These are phyloP conservation scores for Ramphastos sulfuratus DNA, from an alignment of 2,113 vertebrate species.

Conservation along the genomic window DNA sequence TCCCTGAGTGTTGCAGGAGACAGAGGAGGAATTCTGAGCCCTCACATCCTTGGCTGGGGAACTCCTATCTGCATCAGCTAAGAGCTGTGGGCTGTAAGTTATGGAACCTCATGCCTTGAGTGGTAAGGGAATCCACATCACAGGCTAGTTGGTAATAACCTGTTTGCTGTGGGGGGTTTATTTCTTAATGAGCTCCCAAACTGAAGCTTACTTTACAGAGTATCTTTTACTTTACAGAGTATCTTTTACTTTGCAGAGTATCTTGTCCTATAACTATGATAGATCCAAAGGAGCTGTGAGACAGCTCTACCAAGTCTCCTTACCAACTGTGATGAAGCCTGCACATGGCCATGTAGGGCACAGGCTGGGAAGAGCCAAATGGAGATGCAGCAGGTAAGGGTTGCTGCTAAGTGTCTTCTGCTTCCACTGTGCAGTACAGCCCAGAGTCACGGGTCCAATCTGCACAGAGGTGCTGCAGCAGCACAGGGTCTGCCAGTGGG, in stretches of 20 bases:
- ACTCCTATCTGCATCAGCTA: neutral
- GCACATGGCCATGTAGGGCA: neutral
- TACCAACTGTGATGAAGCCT: neutral
- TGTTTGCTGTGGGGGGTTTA: neutral
- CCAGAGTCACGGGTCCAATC: rapidly evolving
- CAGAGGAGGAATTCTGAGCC: neutral
- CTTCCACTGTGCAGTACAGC: rapidly evolving
- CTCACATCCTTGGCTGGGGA: neutral
- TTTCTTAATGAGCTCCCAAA: neutral
- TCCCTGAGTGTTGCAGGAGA: neutral
- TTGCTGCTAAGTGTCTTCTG: neutral
- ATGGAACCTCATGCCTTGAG: neutral
- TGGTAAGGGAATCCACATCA: neutral
- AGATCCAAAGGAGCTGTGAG: rapidly evolving
- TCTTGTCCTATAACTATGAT: neutral
- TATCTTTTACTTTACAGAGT: no score
- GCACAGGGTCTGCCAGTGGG: rapidly evolving
- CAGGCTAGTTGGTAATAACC: neutral
- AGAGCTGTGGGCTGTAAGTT: neutral
- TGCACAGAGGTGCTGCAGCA: neutral
- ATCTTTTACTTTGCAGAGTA: neutral
- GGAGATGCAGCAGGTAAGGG: neutral
- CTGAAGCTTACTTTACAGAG: neutral
- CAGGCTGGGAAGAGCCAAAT: neutral
- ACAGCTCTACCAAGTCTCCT: neutral